phyloP scores from a whole-genome alignment of 2,888 invertebrate species.

The Campaea margaritaria region DNA sequence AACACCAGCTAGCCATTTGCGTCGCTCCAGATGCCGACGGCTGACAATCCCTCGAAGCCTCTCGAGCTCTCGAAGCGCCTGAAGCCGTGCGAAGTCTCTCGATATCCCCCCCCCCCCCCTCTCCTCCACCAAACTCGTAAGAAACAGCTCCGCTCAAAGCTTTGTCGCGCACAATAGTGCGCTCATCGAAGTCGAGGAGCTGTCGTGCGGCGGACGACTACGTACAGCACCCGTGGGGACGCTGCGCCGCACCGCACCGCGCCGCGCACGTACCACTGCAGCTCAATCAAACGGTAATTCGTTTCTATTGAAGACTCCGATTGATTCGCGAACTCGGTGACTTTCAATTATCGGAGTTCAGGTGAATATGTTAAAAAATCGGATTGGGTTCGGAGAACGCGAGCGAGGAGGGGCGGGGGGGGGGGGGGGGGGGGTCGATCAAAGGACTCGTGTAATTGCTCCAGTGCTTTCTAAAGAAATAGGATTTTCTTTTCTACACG shows the following conservation, averaged over 20 bases:
- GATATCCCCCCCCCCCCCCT: background rate
- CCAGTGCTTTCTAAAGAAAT: constrained; percentile 1
- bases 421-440: background rate
- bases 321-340: constrained; percentile 4
- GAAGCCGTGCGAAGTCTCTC: background rate
- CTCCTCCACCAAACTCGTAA: too few species aligned
- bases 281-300: constrained; percentile 6
- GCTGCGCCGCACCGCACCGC: too few species aligned
- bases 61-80: background rate
- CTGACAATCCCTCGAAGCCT: background rate
- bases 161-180: background rate
- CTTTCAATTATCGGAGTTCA: constrained; percentile 8
- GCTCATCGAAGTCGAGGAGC: too few species aligned
- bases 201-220: too few species aligned
- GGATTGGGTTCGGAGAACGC: constrained; percentile 1
- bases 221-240: too few species aligned
- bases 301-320: constrained; percentile 4
- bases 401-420: background rate
- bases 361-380: constrained; percentile 9
- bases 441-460: constrained; percentile 10
- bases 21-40: background rate
- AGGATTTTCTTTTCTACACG: background rate
- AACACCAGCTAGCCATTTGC: too few species aligned
- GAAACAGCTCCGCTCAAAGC: background rate
- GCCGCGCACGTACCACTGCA: background rate